These are phyloP conservation scores for Monomorium pharaonis DNA, from an alignment of 1,140 invertebrate species.

Conservation along the genomic window DNA sequence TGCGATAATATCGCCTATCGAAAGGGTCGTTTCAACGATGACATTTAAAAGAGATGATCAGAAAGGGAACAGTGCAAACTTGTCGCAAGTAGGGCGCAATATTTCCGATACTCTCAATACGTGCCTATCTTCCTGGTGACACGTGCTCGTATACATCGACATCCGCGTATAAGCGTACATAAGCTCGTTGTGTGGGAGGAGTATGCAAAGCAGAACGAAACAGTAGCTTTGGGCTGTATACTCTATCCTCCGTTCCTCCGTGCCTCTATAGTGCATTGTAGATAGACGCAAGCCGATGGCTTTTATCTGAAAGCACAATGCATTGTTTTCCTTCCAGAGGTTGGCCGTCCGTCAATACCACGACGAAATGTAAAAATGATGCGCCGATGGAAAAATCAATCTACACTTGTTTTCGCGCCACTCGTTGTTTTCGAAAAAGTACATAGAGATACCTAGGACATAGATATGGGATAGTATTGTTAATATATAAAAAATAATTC, in stretches of 20 bases:
- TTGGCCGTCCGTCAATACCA: conserved; percentile 24
- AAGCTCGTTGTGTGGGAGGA: background rate
- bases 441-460: background rate
- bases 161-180: background rate
- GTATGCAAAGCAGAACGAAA: conserved; percentile 23
- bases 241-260: conserved; percentile 10
- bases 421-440: background rate
- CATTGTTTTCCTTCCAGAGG: conserved; percentile 54
- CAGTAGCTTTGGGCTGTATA: conserved; percentile 30
- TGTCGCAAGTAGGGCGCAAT: conserved; percentile 74
- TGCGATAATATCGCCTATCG: conserved; percentile 25
- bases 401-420: background rate
- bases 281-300: conserved; percentile 47
- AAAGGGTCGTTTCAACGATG: conserved; percentile 54
- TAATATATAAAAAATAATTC: background rate
- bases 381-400: background rate
- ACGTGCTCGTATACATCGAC: background rate
- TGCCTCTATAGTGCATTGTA: conserved; percentile 23
- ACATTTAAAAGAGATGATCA: conserved; percentile 44
- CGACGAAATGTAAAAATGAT: conserved; percentile 38
- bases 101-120: conserved; percentile 76
- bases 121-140: conserved; percentile 59
- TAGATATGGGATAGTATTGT: background rate
- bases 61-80: conserved; percentile 29
- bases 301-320: conserved; percentile 67